These are phyloP conservation scores for Oxycera nigricornis DNA, from an alignment of 2,888 invertebrate genomes.

Conservation along the genomic window DNA sequence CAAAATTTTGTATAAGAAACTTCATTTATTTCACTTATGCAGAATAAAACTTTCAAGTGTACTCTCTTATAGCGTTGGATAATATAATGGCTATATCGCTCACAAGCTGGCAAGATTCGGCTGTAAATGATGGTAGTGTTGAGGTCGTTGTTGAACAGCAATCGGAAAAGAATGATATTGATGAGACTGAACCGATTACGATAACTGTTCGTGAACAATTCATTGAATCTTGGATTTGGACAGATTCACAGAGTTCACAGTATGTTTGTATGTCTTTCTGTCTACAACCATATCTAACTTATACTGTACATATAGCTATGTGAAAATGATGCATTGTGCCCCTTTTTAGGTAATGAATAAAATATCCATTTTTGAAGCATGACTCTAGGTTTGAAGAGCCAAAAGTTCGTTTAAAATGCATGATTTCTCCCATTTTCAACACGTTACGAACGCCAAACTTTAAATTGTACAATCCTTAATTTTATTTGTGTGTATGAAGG, in stretches of 20 bases:
- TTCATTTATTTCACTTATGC: not conserved
- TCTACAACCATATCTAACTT: not conserved
- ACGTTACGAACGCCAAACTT: too few relatives aligned
- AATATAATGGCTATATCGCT: conserved; percentile 28
- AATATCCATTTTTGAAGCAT: too few relatives aligned
- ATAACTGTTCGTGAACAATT: conserved; percentile 48
- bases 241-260: not conserved
- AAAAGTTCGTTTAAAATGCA: too few relatives aligned
- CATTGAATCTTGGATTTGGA: conserved; percentile 45
- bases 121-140: conserved; percentile 29
- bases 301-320: too few relatives aligned
- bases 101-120: conserved; percentile 29
- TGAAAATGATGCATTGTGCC: too few relatives aligned
- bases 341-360: too few relatives aligned
- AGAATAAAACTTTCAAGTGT: too few relatives aligned
- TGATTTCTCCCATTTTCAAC: too few relatives aligned
- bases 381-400: too few relatives aligned
- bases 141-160: conserved; percentile 9
- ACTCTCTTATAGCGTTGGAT: conserved; percentile 13
- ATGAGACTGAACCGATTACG: not conserved
- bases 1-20: not conserved
- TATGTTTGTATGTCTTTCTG: conserved; percentile 15
- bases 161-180: conserved; percentile 18
- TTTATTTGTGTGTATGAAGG: too few relatives aligned
- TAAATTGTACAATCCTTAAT: too few relatives aligned